Base-by-base conservation (phyloP, 2,797 vertebrate species). In the Aplochiton taeniatus region DNA sequence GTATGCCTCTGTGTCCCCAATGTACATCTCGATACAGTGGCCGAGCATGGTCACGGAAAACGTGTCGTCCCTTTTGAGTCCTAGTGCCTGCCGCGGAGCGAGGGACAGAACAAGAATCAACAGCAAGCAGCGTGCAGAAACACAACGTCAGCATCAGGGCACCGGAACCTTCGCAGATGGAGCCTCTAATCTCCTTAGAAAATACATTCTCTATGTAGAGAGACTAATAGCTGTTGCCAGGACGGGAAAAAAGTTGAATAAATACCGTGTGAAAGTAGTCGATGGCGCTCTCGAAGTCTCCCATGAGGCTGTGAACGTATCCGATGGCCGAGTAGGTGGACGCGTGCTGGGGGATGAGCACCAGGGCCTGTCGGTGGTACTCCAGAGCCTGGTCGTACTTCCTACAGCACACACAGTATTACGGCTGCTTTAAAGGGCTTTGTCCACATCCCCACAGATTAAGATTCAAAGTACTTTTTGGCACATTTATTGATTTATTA, bases 21-120 rank as follows among this genome's bases (percentile, higher is more conserved):
- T 98, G 85, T 99, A 99, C 98, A 99, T 99, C 88, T 99, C 97
- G 70, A 99, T 99, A 78, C 98, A 99, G 73, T 99, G 96, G 48
- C 96, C 98, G 12, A 99, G 95, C 98, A 99, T 99, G 0, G 97
- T 98, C 82, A 99, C 98, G 10, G 98, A 99, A 91, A 99, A 99
- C 0, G 97, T 98, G 84, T 99, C 98, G 75, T 99, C 98, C 78
- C 98, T 93, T 80, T 98, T 95, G 66, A 99, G 93, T 82, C 97
- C 98, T 57, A 99, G 95, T 41, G 98, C 98, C 98, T 99, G 87
- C 46, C 55, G 53, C 12, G 66, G 17, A 53, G 1, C 63, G 18
- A 67, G n/a, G 55, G 53, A 68, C 0, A 46, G 0, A 3, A 60
- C 5, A 57, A 65, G 2, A 63, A 10, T 42, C 51, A 48, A 19